Conservation (phyloP, 1,140 invertebrate genomes). For the Adoxophyes honmai region DNA sequence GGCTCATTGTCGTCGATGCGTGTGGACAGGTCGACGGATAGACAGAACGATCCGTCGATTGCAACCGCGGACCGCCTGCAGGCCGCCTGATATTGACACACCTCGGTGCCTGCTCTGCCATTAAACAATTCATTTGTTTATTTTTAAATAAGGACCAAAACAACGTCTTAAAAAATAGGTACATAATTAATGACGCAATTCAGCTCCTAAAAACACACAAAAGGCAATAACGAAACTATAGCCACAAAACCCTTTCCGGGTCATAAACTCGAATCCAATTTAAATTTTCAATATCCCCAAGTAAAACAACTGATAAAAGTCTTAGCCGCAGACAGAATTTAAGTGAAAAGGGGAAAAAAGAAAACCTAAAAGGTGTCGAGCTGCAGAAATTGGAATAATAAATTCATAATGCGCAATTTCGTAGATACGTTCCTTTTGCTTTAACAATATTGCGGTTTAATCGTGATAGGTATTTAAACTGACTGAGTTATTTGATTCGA, state of each 20-base stretch:
- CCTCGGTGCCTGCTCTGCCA: background rate
- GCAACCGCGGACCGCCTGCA: constrained; percentile 14
- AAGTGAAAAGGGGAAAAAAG: constrained; percentile 13
- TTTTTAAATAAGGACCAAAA: constrained; percentile 1
- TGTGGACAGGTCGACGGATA: background rate
- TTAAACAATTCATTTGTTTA: constrained; percentile 11
- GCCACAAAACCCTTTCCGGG: background rate
- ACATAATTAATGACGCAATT: too few relatives aligned
- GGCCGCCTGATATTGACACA: constrained; percentile 17
- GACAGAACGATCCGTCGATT: background rate
- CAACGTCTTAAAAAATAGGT: background rate
- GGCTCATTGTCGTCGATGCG: background rate
- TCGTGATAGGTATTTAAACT: background rate
- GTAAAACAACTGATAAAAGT: constrained; percentile 15
- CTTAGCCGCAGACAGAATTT: constrained; percentile 15
- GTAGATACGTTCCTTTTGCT: background rate
- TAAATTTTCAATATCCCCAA: constrained; percentile 13
- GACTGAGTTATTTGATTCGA: background rate
- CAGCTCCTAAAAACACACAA: background rate
- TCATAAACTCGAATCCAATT: constrained; percentile 15
- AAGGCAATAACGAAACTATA: background rate
- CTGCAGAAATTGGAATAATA: constrained; percentile 15
- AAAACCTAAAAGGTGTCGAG: constrained; percentile 11
- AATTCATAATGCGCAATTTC: constrained; percentile 15
- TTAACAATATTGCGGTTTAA: background rate